A percentile compares a stretch with the other conserved stretches of the same genome.
Evolutionary conservation across 2,797 vertebrate species (phyloP).

Genomic region (Anableps anableps): DNA sequence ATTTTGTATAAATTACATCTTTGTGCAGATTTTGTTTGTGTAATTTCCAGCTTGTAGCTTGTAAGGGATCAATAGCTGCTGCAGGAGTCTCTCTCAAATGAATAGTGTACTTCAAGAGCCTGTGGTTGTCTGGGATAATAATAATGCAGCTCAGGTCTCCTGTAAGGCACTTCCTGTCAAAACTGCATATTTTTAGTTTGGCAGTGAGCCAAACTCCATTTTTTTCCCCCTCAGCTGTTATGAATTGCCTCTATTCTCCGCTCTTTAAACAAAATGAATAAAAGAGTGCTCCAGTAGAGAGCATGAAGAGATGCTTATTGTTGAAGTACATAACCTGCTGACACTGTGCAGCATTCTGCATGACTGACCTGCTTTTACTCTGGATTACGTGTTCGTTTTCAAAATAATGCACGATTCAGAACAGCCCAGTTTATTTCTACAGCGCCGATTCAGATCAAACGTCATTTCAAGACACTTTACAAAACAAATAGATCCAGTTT

Average conservation of each 20-base stretch:
- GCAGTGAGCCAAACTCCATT: constrained; percentile 11
- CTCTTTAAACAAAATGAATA: constrained; percentile 29
- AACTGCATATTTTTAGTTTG: constrained; percentile 57
- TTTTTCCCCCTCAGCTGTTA: constrained; percentile 2
- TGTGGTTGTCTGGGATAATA: constrained; percentile 36
- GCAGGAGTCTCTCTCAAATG: neutral
- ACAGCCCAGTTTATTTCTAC: neutral
- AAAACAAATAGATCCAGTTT: neutral
- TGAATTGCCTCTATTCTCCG: constrained; percentile 32
- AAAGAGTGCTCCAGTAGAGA: constrained; percentile 3
- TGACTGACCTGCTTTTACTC: neutral
- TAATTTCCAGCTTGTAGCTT: neutral
- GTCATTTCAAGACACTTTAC: neutral
- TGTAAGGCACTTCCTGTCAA: constrained; percentile 50
- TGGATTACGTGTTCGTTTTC: neutral
- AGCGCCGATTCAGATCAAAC: neutral
- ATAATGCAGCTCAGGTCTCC: constrained; percentile 51
- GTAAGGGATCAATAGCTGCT: neutral
- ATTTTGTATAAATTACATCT: neutral
- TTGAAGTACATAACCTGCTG: constrained; percentile 11
- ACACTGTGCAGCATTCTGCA: neutral
- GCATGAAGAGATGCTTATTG: constrained; percentile 23
- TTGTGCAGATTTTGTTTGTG: neutral
- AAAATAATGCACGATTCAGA: neutral
- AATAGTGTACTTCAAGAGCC: neutral